A percentile compares a stretch with the other conserved stretches of the same genome.
phyloP scores from a whole-genome alignment of 2,888 invertebrate species.

The Ganaspis brasiliensis region DNA sequence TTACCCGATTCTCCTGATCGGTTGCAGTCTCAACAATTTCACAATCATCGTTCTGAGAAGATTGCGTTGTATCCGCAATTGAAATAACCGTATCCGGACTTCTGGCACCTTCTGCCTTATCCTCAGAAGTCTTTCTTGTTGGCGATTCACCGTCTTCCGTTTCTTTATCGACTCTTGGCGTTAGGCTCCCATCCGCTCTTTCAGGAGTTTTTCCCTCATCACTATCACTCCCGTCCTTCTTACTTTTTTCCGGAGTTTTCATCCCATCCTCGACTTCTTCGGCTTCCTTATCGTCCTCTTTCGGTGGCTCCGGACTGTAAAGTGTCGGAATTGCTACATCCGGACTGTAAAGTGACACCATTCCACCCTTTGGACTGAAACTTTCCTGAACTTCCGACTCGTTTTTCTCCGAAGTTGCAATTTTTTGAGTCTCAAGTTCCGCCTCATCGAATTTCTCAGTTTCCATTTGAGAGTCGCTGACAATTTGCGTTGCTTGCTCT shows the following conservation, averaged over 20 bases:
- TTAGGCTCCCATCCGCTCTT: not conserved
- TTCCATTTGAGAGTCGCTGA: not conserved
- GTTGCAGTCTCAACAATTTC: constrained; percentile 50
- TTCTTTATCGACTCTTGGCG: constrained; percentile 22
- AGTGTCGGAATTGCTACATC: constrained; percentile 16
- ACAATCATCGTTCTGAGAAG: constrained; percentile 54
- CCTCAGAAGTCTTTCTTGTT: not conserved
- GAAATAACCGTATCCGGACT: constrained; percentile 36
- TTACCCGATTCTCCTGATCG: constrained; percentile 58
- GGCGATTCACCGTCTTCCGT: not conserved
- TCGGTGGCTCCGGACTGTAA: constrained; percentile 54
- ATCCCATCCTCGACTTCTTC: constrained; percentile 48
- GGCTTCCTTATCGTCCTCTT: constrained; percentile 37
- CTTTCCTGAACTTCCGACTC: not conserved
- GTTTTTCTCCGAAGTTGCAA: not conserved
- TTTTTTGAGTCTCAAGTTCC: not conserved
- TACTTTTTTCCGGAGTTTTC: constrained; percentile 3
- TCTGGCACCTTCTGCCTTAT: not conserved
- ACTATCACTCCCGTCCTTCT: constrained; percentile 27
- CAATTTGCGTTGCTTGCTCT: not conserved
- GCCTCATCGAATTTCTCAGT: not conserved
- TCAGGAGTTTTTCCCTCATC: not conserved
- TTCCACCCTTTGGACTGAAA: constrained; percentile 16
- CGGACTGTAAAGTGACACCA: constrained; percentile 20
- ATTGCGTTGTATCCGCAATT: constrained; percentile 39